phyloP scores from a whole-genome alignment of 2,113 vertebrate species.

The Xiphorhynchus elegans region DNA sequence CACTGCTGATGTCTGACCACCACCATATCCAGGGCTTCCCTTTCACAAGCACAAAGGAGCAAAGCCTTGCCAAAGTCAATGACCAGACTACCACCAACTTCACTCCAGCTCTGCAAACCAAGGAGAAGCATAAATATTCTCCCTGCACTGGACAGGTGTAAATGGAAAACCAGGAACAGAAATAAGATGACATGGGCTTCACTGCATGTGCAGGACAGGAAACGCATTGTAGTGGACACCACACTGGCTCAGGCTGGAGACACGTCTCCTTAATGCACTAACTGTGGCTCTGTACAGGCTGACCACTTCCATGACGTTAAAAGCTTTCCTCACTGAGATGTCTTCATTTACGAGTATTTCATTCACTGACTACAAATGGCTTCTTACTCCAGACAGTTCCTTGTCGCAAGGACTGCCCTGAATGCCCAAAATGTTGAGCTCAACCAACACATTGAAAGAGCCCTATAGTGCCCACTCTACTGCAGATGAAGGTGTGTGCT shows the following conservation, averaged over 20 bases:
- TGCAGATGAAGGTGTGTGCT: neutral
- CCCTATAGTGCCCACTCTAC: neutral
- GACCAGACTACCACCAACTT: neutral
- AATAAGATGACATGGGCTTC: neutral
- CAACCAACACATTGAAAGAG: fast-evolving
- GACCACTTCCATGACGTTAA: neutral
- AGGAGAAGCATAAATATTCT: neutral
- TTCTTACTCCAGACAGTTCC: neutral
- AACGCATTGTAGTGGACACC: neutral
- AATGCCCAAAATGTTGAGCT: neutral
- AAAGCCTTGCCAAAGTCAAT: neutral
- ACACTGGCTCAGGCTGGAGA: neutral
- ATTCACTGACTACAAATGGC: neutral
- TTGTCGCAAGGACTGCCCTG: neutral
- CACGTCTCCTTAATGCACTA: fast-evolving
- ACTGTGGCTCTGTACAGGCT: neutral
- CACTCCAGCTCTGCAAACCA: neutral
- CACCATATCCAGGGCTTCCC: fast-evolving
- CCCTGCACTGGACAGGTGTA: neutral
- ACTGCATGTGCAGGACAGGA: neutral
- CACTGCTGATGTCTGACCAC: neutral
- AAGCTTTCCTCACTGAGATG: neutral
- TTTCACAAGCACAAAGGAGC: neutral
- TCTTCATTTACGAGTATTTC: neutral
- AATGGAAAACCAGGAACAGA: neutral